Base-by-base conservation (phyloP, 2,113 vertebrate genomes). In the Neodontobutis hainanensis region DNA sequence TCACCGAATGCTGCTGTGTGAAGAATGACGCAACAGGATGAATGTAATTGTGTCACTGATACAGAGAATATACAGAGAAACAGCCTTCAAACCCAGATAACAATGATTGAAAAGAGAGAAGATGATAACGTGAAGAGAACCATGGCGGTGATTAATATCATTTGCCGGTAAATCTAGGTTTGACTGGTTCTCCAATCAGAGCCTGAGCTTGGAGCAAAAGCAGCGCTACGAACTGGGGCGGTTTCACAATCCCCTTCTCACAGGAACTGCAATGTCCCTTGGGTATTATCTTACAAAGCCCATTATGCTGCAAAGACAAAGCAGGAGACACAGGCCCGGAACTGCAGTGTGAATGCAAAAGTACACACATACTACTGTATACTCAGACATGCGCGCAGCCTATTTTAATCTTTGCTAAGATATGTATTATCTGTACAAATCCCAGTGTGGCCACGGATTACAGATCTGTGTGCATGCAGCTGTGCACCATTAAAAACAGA, bases 251-350 rank as follows among this genome's bases (percentile, higher is more conserved):
- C 87, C 87, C 59, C 77, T 35, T 65, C 80, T 89, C 85, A 80
- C 71, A 79, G 85, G 86, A 85, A 89, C 84, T 87, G 80, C 84
- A 84, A 63, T 84, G 85, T 91, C 89, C 90, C 87, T 65, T 69
- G 84, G 87, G 91, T 90, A 88, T 92, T 91, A 93, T 90, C 88
- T 90, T 91, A 88, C 88, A 92, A 92, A 91, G 86, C 84, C 85
- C 84, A 90, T 92, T 92, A 91, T 88, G 79, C 66, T 53, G 67
- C 63, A 70, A 80, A 88, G 88, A 88, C 75, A 91, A 89, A 87
- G 85, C 83, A n/a, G 69, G 68, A 81, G 75, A 75, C 68, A 66
- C 66, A 75, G 56, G 61, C 87, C 73, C 50, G 63, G 70, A 80
- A 87, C 57, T 40, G 68, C 48, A 67, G 19, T n/a, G n/a, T n/a